These are phyloP conservation scores for Dendroctonus valens DNA, from an alignment of 1,140 invertebrate genomes.

Conservation along the genomic window DNA sequence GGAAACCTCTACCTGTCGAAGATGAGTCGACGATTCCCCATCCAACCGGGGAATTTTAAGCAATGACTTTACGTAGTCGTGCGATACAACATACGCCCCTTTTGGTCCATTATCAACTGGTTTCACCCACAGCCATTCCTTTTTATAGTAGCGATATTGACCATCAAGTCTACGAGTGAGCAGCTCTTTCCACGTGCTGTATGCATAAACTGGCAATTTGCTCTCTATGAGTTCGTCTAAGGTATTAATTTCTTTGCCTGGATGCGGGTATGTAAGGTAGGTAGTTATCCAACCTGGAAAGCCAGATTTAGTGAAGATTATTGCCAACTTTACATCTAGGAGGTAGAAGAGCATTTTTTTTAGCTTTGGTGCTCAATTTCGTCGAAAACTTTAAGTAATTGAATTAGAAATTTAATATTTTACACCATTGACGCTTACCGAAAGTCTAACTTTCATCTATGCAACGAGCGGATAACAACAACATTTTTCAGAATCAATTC, in stretches of 20 bases:
- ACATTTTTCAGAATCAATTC: too few relatives aligned
- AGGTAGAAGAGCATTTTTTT: too few relatives aligned
- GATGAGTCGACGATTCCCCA: neutral
- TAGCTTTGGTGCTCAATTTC: too few relatives aligned
- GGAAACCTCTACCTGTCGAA: too few relatives aligned
- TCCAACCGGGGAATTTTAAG: neutral
- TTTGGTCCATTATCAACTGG: neutral
- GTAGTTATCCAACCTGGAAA: slow-evolving; percentile 15
- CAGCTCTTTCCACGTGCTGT: neutral
- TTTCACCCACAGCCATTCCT: neutral
- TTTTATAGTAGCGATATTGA: neutral
- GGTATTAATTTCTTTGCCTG: neutral
- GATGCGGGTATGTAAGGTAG: slow-evolving; percentile 1
- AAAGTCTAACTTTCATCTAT: too few relatives aligned
- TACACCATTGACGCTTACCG: too few relatives aligned
- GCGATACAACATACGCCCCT: neutral
- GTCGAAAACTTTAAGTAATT: too few relatives aligned
- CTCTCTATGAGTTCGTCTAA: slow-evolving; percentile 10
- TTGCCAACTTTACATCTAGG: too few relatives aligned
- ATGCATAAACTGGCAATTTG: slow-evolving; percentile 7
- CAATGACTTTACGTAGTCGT: neutral
- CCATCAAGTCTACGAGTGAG: neutral
- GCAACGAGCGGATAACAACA: too few relatives aligned
- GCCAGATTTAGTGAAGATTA: too few relatives aligned
- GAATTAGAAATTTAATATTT: too few relatives aligned